These are phyloP conservation scores for Nephrotoma flavescens DNA, from an alignment of 2,888 invertebrate species.

Conservation along the genomic window DNA sequence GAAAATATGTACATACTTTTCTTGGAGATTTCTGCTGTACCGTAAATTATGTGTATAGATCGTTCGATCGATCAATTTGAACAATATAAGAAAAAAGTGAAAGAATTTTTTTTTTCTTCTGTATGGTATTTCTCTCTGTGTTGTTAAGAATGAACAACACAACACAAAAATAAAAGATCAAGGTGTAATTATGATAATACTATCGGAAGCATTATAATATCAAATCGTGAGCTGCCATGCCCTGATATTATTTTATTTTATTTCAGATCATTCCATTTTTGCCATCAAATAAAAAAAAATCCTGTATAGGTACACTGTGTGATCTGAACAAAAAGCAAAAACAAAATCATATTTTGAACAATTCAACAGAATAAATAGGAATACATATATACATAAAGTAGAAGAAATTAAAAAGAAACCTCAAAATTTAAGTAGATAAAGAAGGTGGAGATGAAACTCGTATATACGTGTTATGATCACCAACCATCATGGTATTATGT, in stretches of 20 bases:
- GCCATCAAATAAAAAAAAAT: background rate
- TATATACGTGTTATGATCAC: background rate
- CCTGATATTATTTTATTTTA: background rate
- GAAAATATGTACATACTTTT: background rate
- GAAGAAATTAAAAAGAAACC: background rate
- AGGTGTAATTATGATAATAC: conserved; percentile 4
- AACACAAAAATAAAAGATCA: background rate
- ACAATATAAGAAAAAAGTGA: background rate
- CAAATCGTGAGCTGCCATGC: conserved; percentile 4
- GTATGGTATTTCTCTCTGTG: background rate
- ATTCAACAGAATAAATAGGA: background rate
- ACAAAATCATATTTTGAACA: background rate
- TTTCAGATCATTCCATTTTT: conserved; percentile 1
- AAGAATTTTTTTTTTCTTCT: background rate
- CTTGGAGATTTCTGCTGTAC: background rate
- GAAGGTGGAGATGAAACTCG: background rate
- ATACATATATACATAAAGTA: background rate
- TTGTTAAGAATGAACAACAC: background rate
- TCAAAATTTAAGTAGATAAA: background rate
- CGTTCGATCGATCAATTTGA: background rate
- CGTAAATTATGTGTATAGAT: background rate
- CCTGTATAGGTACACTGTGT: background rate
- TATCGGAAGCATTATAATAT: conserved; percentile 4
- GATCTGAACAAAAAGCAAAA: background rate
- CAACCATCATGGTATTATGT: background rate